These are phyloP conservation scores for Cacoxenus indagator DNA, from an alignment of 2,888 invertebrate genomes.

Conservation along the genomic window DNA sequence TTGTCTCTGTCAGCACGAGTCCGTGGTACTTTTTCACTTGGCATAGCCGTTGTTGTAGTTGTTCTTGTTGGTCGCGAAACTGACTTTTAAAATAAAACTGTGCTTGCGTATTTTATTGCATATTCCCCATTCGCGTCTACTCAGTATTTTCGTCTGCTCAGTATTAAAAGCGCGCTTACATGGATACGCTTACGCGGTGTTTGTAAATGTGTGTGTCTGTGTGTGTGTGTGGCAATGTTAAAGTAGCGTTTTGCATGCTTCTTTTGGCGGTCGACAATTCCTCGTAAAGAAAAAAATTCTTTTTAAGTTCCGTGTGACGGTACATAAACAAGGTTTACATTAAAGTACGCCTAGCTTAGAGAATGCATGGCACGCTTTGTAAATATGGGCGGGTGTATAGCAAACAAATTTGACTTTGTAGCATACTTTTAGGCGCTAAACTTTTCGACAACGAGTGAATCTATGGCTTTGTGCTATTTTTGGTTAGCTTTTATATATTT, in stretches of 20 bases:
- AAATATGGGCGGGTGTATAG: neutral
- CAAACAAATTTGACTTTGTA: constrained; percentile 51
- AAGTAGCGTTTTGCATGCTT: constrained; percentile 38
- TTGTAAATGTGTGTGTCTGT: neutral
- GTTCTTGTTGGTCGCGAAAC: neutral
- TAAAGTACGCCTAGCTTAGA: constrained; percentile 1
- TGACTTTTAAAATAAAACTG: constrained; percentile 35
- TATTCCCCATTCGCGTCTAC: constrained; percentile 60
- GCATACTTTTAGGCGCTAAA: constrained; percentile 47
- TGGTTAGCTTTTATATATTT: neutral
- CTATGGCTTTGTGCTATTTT: neutral
- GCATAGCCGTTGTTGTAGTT: neutral
- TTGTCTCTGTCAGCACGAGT: constrained; percentile 48
- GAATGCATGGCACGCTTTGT: neutral
- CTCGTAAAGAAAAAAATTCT: neutral
- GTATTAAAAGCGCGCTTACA: neutral
- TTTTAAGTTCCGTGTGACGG: neutral
- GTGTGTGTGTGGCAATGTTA: constrained; percentile 32
- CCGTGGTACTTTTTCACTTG: constrained; percentile 11
- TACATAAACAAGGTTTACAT: constrained; percentile 18
- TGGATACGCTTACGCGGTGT: neutral
- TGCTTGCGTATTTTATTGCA: constrained; percentile 60
- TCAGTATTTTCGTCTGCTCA: constrained; percentile 25
- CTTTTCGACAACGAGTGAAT: constrained; percentile 34
- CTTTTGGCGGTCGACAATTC: neutral